Percentiles rank a stretch among this genome's conserved stretches.
Conservation (phyloP, 2,888 invertebrate genomes). For the Lasioglossum pauxillum region DNA sequence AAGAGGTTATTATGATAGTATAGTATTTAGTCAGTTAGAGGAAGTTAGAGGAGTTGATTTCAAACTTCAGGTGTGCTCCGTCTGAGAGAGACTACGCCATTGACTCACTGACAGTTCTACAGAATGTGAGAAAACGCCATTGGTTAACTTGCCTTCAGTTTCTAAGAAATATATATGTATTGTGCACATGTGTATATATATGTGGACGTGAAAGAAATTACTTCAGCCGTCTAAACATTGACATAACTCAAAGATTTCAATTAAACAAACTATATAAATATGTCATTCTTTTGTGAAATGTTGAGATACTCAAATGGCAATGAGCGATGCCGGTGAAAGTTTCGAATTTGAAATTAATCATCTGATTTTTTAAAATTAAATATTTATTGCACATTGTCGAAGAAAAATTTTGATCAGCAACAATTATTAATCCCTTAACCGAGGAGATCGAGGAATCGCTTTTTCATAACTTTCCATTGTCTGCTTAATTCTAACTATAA, state of each 20-base stretch:
- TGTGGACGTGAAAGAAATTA: slow-evolving; percentile 1
- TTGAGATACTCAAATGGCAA: background rate
- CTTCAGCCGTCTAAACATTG: background rate
- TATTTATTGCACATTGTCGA: background rate
- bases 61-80: background rate
- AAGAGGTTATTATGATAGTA: background rate
- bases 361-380: background rate
- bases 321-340: background rate
- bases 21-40: background rate
- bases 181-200: background rate
- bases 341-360: background rate
- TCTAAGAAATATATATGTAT: slow-evolving; percentile 24
- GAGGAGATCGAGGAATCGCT: background rate
- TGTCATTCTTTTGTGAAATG: background rate
- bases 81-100: slow-evolving; percentile 13
- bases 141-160: slow-evolving; percentile 47
- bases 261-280: background rate
- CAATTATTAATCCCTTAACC: background rate
- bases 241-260: background rate
- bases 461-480: background rate
- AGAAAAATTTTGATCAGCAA: background rate
- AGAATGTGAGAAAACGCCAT: slow-evolving; percentile 46
- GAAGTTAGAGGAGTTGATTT: background rate
- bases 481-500: background rate
- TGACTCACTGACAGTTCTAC: slow-evolving; percentile 40